A percentile compares a stretch with the other conserved stretches of the same genome.
These are phyloP conservation scores for Patella vulgata DNA, from an alignment of 1,140 invertebrate species.

Conservation along the genomic window DNA sequence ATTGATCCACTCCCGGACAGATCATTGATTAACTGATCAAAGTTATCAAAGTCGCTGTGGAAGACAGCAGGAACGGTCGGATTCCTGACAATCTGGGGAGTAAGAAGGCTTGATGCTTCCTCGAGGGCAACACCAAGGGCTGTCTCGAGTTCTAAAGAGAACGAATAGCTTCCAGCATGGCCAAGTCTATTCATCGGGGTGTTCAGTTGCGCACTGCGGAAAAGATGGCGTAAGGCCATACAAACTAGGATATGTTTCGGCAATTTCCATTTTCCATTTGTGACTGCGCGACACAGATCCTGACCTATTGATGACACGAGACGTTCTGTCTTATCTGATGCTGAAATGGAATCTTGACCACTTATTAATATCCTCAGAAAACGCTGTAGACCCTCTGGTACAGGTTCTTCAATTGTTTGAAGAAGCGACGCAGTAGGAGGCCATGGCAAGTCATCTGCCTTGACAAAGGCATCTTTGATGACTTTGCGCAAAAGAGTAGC, in stretches of 20 bases:
- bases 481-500: too few relatives aligned
- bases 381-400: too few relatives aligned
- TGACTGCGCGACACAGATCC: constrained; percentile 21
- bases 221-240: constrained; percentile 24
- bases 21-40: constrained; percentile 37
- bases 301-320: constrained; percentile 11
- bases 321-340: background rate
- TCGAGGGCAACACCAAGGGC: constrained; percentile 10
- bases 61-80: constrained; percentile 22
- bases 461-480: too few relatives aligned
- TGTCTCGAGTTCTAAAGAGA: constrained; percentile 35
- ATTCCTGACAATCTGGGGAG: constrained; percentile 22
- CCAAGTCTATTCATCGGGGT: constrained; percentile 29
- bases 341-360: too few relatives aligned
- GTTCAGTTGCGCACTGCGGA: constrained; percentile 25
- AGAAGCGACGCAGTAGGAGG: too few relatives aligned
- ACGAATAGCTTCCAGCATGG: constrained; percentile 31
- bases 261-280: constrained; percentile 31
- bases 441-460: too few relatives aligned
- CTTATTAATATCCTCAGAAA: too few relatives aligned
- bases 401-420: too few relatives aligned
- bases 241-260: constrained; percentile 30
- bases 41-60: constrained; percentile 44
- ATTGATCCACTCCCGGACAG: constrained; percentile 28
- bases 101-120: constrained; percentile 22